phyloP scores from a whole-genome alignment of 1,140 invertebrate species.

The Phocides pigmalion region DNA sequence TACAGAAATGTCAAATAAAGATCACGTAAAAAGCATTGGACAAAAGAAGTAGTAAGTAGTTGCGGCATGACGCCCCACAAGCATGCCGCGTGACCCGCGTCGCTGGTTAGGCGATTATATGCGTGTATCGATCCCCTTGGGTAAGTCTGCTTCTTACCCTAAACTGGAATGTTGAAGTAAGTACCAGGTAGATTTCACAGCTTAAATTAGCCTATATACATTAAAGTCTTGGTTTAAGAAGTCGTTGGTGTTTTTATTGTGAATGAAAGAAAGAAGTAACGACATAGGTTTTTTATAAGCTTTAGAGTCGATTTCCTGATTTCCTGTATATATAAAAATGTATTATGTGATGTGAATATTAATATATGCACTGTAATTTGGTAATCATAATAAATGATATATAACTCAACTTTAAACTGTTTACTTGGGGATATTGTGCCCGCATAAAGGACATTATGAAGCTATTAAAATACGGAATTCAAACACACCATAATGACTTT shows the following conservation, averaged over 20 bases:
- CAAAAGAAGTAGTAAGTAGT: slow-evolving; percentile 1
- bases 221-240: not conserved
- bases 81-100: slow-evolving; percentile 53
- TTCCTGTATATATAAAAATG: no score
- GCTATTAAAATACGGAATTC: not conserved
- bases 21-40: not conserved
- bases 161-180: slow-evolving; percentile 14
- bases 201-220: not conserved
- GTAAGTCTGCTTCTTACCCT: slow-evolving; percentile 65
- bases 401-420: not conserved
- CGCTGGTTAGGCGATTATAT: slow-evolving; percentile 60
- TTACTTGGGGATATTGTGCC: not conserved
- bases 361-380: no score
- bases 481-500: not conserved
- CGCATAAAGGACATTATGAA: not conserved
- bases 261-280: not conserved
- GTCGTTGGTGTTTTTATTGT: not conserved
- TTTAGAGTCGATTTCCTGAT: no score
- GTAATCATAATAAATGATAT: not conserved
- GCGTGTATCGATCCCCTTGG: slow-evolving; percentile 70
- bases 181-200: not conserved
- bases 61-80: slow-evolving; percentile 34
- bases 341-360: no score
- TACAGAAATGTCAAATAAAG: not conserved
- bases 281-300: not conserved